phyloP scores from a whole-genome alignment of 2,797 vertebrate genomes.

The Balearica regulorum region DNA sequence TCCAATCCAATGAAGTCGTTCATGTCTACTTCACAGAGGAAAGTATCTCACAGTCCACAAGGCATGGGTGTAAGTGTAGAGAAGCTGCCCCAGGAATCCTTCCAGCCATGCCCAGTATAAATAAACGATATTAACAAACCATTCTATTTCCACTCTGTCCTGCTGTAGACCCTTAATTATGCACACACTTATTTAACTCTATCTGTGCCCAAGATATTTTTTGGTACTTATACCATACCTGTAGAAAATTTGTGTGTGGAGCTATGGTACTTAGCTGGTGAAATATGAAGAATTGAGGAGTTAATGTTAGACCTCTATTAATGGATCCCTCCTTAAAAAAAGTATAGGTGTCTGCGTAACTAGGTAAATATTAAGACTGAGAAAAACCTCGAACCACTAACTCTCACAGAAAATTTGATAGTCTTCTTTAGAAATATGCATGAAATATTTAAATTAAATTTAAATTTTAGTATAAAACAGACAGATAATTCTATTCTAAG shows the following conservation, averaged over 20 bases:
- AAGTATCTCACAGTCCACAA: background rate
- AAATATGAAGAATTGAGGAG: background rate
- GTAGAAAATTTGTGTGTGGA: background rate
- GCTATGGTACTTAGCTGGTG: background rate
- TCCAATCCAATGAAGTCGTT: background rate
- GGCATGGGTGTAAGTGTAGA: background rate
- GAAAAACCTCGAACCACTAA: accelerated
- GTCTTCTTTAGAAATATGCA: background rate
- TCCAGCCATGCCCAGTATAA: background rate
- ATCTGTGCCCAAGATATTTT: background rate
- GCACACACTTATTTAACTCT: background rate
- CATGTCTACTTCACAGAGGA: background rate
- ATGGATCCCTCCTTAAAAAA: background rate
- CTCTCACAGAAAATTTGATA: background rate
- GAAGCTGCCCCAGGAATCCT: background rate
- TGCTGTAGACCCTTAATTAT: background rate
- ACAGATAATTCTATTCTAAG: background rate
- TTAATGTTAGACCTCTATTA: background rate
- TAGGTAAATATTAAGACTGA: background rate
- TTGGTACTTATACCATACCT: background rate
- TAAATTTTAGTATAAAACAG: background rate
- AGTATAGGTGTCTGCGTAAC: background rate
- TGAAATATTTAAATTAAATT: background rate
- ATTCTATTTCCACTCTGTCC: background rate
- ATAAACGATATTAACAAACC: background rate